Evolutionary conservation across 1,140 invertebrate species (phyloP).

Genomic region (Oncopodura yosiiana): DNA sequence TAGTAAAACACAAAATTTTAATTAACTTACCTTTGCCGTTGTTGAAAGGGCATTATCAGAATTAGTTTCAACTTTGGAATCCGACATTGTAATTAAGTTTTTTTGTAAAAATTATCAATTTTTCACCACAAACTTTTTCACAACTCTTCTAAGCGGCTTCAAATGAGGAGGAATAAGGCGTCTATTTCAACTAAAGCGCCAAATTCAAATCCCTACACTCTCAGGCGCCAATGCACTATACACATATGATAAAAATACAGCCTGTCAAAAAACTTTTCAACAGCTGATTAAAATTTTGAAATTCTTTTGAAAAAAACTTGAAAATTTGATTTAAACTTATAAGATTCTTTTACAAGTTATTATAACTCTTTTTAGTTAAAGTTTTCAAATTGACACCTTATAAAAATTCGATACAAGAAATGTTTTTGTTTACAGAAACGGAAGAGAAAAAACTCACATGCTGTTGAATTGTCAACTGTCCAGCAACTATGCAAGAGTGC

Average conservation of each 20-base stretch:
- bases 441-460: too few species aligned
- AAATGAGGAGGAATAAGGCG: not conserved
- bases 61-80: constrained; percentile 25
- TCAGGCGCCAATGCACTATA: constrained; percentile 5
- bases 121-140: not conserved
- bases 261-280: not conserved
- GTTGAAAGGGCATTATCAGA: constrained; percentile 11
- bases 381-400: too few species aligned
- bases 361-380: too few species aligned
- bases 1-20: not conserved
- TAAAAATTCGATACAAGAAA: too few species aligned
- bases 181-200: not conserved
- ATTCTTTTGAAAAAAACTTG: too few species aligned
- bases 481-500: too few species aligned
- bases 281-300: too few species aligned
- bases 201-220: constrained; percentile 5
- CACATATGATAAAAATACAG: not conserved
- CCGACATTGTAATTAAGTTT: constrained; percentile 17
- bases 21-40: not conserved
- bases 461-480: too few species aligned
- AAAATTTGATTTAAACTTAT: too few species aligned
- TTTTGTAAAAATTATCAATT: not conserved
- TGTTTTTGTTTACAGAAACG: too few species aligned
- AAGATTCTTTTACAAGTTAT: too few species aligned
- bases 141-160: not conserved